phyloP scores from a whole-genome alignment of 2,888 invertebrate species.

The Punctoribates punctum region DNA sequence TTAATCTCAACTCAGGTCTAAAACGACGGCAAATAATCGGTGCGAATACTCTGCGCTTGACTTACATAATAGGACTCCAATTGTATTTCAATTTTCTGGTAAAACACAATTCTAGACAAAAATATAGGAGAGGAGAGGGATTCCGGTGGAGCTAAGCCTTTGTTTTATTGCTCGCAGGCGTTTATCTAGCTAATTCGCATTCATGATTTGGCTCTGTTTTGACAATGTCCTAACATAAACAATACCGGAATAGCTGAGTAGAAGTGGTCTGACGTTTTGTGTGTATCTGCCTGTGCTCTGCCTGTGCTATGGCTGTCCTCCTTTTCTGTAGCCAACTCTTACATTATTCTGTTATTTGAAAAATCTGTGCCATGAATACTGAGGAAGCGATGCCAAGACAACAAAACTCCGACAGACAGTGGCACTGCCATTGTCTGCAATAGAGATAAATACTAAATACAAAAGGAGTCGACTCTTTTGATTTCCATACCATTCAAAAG shows the following conservation, averaged over 20 bases:
- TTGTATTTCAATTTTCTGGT: slow-evolving; percentile 29
- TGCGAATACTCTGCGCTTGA: neutral
- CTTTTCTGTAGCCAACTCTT: slow-evolving; percentile 10
- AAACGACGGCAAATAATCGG: slow-evolving; percentile 1
- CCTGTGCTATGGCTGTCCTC: neutral
- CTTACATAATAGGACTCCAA: slow-evolving; percentile 13
- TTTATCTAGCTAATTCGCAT: slow-evolving; percentile 34
- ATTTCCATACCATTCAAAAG: neutral
- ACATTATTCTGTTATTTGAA: slow-evolving; percentile 28
- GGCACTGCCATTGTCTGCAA: too few species aligned
- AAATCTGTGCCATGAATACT: slow-evolving; percentile 31
- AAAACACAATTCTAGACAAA: slow-evolving; percentile 14
- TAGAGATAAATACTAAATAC: too few species aligned
- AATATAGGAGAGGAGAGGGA: neutral
- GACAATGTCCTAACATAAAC: slow-evolving; percentile 37
- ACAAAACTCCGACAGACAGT: too few species aligned
- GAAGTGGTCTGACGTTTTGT: neutral
- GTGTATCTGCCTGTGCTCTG: neutral
- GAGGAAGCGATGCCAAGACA: neutral
- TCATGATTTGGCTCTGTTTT: slow-evolving; percentile 36
- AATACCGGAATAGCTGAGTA: slow-evolving; percentile 15
- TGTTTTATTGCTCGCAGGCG: slow-evolving; percentile 34
- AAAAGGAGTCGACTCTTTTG: too few species aligned
- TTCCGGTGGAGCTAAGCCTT: neutral
- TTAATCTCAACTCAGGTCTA: slow-evolving; percentile 14